Conservation (phyloP, 2,113 vertebrate species). For the Phalacrocorax pelagicus region DNA sequence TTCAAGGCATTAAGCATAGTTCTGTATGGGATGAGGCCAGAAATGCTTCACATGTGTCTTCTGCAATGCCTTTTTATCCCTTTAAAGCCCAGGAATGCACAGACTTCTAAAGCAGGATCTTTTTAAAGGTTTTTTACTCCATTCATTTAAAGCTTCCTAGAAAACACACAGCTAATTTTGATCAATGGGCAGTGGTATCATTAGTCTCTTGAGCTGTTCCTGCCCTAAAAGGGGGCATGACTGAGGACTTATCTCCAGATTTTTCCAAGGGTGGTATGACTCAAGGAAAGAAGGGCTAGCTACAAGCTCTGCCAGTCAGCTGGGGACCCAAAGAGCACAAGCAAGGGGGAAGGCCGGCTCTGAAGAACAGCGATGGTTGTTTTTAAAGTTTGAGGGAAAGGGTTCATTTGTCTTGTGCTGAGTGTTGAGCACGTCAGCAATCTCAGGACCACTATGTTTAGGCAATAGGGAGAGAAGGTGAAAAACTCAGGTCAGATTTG, state of each 20-base stretch:
- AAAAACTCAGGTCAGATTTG: neutral
- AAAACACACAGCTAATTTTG: neutral
- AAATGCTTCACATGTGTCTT: neutral
- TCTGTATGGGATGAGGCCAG: neutral
- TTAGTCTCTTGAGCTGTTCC: neutral
- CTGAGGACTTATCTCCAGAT: neutral
- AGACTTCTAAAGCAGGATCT: neutral
- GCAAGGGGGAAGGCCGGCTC: neutral
- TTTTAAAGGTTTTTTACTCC: neutral
- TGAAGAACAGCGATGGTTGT: neutral
- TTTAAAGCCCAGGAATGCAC: neutral
- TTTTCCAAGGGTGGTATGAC: neutral
- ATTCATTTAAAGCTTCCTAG: neutral
- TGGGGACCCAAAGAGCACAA: neutral
- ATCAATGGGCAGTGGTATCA: rapidly evolving
- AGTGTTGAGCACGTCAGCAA: neutral
- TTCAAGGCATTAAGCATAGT: neutral
- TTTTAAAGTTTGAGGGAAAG: neutral
- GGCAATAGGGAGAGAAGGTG: neutral
- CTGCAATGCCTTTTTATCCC: neutral
- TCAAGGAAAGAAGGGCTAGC: neutral
- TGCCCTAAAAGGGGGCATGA: neutral
- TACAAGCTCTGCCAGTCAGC: neutral
- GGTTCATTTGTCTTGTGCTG: neutral
- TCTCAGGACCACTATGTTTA: neutral